A percentile compares a stretch with the other conserved stretches of the same genome.
Evolutionary conservation across 2,797 vertebrate genomes (phyloP).

Genomic region (Acanthurus lineatus): DNA sequence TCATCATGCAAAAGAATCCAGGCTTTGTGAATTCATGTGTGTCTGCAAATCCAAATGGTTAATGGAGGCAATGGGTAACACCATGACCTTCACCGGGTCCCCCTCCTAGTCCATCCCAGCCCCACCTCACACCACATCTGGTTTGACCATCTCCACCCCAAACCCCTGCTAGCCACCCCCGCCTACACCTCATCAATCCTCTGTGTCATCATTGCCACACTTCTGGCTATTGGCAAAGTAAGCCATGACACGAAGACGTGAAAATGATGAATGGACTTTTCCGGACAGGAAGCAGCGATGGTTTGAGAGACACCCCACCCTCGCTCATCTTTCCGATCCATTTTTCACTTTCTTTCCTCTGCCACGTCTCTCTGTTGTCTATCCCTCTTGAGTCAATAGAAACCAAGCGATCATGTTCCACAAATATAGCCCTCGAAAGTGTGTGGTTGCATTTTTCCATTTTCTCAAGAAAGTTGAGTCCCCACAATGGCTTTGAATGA

Average conservation of each 20-base stretch:
- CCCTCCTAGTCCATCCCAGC: constrained; percentile 61
- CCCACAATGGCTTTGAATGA: constrained; percentile 15
- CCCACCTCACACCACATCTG: constrained; percentile 82
- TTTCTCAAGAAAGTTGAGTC: constrained; percentile 28
- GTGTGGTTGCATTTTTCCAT: constrained; percentile 17
- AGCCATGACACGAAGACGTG: constrained; percentile 81
- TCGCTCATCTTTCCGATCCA: constrained; percentile 78
- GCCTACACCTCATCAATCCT: constrained; percentile 86
- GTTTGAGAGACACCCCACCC: constrained; percentile 80
- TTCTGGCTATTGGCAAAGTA: constrained; percentile 83
- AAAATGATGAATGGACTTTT: constrained; percentile 88
- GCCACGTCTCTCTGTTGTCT: constrained; percentile 69
- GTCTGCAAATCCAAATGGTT: constrained; percentile 54
- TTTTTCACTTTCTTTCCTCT: constrained; percentile 80
- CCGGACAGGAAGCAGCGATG: constrained; percentile 82
- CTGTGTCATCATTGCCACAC: constrained; percentile 84
- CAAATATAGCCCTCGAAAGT: constrained; percentile 54
- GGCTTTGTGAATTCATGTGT: constrained; percentile 35
- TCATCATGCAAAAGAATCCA: constrained; percentile 27
- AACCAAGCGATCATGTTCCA: constrained; percentile 48
- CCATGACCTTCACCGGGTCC: constrained; percentile 79
- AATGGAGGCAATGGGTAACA: constrained; percentile 70
- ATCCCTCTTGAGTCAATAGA: constrained; percentile 57
- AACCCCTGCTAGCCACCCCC: constrained; percentile 77
- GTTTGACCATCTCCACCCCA: constrained; percentile 84